Evolutionary conservation across 2,888 invertebrate species (phyloP).

Genomic region (Unio pictorum): DNA sequence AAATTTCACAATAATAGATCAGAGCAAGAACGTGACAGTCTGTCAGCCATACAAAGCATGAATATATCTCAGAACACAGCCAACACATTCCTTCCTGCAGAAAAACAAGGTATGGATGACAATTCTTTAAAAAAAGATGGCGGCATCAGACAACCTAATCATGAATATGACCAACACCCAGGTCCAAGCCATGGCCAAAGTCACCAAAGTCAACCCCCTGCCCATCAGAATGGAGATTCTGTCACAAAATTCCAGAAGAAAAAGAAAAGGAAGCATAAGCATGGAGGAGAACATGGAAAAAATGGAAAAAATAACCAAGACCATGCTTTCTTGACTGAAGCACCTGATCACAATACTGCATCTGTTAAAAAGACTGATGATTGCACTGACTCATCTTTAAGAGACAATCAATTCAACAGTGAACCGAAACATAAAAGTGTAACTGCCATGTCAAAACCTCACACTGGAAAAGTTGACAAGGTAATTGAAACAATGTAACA

Average conservation of each 20-base stretch:
- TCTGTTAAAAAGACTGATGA: conserved; percentile 48
- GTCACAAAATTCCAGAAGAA: conserved; percentile 14
- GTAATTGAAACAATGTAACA: too few species aligned
- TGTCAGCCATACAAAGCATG: conserved; percentile 38
- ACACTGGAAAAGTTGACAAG: neutral
- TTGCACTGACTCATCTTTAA: conserved; percentile 15
- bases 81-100: conserved; percentile 3
- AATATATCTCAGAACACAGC: conserved; percentile 21
- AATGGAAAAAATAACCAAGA: conserved; percentile 21
- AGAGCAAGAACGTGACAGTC: conserved; percentile 47
- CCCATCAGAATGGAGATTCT: neutral
- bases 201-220: neutral
- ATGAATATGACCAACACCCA: conserved; percentile 6
- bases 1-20: conserved; percentile 43
- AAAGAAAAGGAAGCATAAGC: conserved; percentile 26
- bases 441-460: too few species aligned
- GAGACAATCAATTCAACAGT: too few species aligned
- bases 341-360: conserved; percentile 19
- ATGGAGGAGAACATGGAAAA: conserved; percentile 18
- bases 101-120: conserved; percentile 13
- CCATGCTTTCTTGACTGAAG: conserved; percentile 5
- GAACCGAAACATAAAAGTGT: too few species aligned
- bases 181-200: neutral
- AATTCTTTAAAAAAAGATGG: conserved; percentile 21
- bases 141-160: conserved; percentile 35